Evolutionary conservation across 2,888 invertebrate genomes (phyloP), one percentile per base, ranked within the genome.

Genomic region (Ecliptopera silaceata): DNA sequence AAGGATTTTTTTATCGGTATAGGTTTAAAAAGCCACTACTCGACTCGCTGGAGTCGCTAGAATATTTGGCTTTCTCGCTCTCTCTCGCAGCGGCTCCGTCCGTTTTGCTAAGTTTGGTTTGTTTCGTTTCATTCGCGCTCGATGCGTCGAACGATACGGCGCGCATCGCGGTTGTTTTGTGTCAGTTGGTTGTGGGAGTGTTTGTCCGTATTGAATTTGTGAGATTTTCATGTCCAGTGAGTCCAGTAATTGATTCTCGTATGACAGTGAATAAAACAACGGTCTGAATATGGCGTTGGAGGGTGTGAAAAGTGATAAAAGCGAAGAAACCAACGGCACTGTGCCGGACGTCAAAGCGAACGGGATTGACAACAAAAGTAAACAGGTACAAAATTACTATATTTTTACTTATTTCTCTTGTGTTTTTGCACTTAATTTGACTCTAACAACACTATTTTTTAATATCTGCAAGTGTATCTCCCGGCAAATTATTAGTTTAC

Each of bases 361-460:
- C 81, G 92, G 91, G 82, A 91, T 88, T 79, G 92, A 92, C 87
- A 92, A 90, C 86, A 91, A 89, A 85, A 90, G 86, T 86, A 92
- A 93, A 88, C 93, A 93, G 90, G 91, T 90, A 88, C 71, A 63
- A 71, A 77, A 73, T 68, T 66, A 70, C 70, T 71, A 66, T 61
- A 71, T 72, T 75, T 76, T 74, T 51, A 43, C 43, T 65, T 66
- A 68, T 71, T 77, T 79, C 75, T 68, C 64, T 45, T 43, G 57
- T 56, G 59, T 63, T 71, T 73, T 73, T 65, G 63, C 57, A 54
- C 51, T 61, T 68, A 43, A 68, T 59, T 48, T 39, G 17, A 44
- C 1, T 22, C 17, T 10, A 36, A 39, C 5, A 44, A 43, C 45
- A 15, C 38, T 6, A 15, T 4, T n/a, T n/a, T n/a, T n/a, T n/a